Base-by-base conservation (phyloP, 2,113 vertebrate genomes). In the Toxotes chatareus region DNA sequence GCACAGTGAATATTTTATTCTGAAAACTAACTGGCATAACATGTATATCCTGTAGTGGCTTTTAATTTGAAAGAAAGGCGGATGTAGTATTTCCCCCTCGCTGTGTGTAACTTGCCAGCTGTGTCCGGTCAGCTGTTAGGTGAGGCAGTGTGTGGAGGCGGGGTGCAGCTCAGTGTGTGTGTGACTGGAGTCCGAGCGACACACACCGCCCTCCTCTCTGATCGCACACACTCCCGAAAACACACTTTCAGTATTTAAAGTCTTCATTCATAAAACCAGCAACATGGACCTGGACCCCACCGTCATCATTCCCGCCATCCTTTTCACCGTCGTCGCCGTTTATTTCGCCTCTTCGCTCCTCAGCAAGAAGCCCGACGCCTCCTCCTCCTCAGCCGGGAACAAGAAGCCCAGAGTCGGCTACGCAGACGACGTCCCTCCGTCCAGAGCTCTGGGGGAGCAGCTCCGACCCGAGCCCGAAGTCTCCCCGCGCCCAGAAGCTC, bases 291-390 rank as follows among this genome's bases (percentile, higher is more conserved):
- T 93, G 86, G 93, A 95, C 77, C 86, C 88, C 21, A 17, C 80
- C 21, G 63, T 93, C 49, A 17, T 95, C 47, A 17, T 95, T 16
- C 91, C 93, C 55, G 93, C 93, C 6, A 13, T 94, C 47, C 73
- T 95, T 49, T 90, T 95, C 82, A 94, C 95, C 4, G 65, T 89
- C 3, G 67, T 94, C 2, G 94, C 93, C 13, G 7, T 95, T 34
- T 85, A 92, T 47, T 59, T 94, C 16, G 93, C 93, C 2, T 75
- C 92, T 0, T 82, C 87, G 8, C 64, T 91, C 4, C 83, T 95
- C 60, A 62, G 27, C 5, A 89, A 64, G 73, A 93, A 90, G 86
- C n/a, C 80, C 68, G 76, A 66, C 60, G 63, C 85, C 78, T 13
- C 81, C 44, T 10, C 85, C 27, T 62, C 82, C 42, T 31, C 81